Conservation (phyloP, 1,140 invertebrate genomes). For the Zophobas atratus region DNA sequence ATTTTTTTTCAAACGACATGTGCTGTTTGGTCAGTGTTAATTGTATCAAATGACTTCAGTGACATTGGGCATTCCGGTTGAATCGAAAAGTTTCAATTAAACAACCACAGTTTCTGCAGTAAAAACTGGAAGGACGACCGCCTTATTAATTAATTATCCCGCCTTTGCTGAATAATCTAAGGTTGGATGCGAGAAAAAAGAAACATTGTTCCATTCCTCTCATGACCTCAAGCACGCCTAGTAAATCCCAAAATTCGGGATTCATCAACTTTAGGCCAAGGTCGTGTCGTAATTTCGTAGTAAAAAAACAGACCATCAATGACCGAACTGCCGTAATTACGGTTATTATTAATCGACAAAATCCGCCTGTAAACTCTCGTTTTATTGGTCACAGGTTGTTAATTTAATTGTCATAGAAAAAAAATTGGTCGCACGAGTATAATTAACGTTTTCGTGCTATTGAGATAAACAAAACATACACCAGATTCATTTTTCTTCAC, state of each 20-base stretch:
- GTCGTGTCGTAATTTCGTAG: background rate
- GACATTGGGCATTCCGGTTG: background rate
- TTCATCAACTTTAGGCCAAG: background rate
- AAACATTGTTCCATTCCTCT: background rate
- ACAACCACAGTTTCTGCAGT: background rate
- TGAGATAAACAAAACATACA: background rate
- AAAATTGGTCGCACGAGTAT: background rate
- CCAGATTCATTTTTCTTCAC: background rate
- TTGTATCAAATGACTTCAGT: background rate
- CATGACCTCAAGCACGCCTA: background rate
- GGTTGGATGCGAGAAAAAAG: background rate
- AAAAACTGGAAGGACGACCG: background rate
- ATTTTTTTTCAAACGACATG: background rate
- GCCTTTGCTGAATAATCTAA: background rate
- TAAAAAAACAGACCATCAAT: background rate
- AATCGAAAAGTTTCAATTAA: background rate
- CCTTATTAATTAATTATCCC: background rate
- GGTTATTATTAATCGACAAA: too few relatives aligned
- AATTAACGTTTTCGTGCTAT: constrained; percentile 3
- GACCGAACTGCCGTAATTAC: background rate
- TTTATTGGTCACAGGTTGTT: background rate
- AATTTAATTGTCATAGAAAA: background rate
- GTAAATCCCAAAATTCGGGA: background rate
- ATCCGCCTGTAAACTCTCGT: too few relatives aligned
- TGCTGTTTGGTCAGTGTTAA: background rate